Conservation (phyloP, 2,113 vertebrate species). For the Progne subis region DNA sequence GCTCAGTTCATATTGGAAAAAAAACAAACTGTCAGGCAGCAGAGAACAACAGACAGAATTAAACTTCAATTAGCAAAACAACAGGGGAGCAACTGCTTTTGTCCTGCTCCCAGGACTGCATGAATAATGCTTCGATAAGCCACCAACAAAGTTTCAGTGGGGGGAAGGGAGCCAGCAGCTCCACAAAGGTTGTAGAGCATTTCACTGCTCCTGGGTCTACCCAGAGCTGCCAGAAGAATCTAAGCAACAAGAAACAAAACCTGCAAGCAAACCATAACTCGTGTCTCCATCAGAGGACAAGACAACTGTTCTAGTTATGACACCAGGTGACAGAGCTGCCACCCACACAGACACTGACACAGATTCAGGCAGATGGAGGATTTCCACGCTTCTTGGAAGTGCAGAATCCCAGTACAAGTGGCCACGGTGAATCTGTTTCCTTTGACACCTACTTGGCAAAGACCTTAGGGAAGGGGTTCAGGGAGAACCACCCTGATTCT, state of each 20-base stretch:
- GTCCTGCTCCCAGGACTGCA: conserved; percentile 45
- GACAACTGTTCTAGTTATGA: not conserved
- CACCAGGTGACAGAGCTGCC: not conserved
- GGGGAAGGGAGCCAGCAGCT: conserved; percentile 36
- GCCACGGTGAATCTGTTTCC: not conserved
- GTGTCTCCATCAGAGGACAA: not conserved
- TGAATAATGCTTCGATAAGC: conserved; percentile 61
- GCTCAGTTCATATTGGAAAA: not conserved
- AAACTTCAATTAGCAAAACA: conserved; percentile 50
- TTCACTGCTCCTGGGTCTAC: not conserved
- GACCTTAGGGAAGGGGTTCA: not conserved
- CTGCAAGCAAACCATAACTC: not conserved
- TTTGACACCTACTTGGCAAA: not conserved
- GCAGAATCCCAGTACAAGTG: not conserved
- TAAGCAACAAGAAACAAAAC: not conserved
- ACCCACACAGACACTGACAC: not conserved
- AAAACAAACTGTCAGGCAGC: not conserved
- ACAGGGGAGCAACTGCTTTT: conserved; percentile 66
- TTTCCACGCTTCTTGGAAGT: not conserved
- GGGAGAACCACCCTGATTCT: not conserved
- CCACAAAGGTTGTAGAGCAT: not conserved
- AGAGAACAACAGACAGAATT: conserved; percentile 39
- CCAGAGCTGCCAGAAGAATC: not conserved
- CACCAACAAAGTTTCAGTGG: conserved; percentile 35
- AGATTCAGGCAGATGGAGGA: not conserved